Conservation (phyloP, 2,113 vertebrate species). For the Aphyosemion australe region DNA sequence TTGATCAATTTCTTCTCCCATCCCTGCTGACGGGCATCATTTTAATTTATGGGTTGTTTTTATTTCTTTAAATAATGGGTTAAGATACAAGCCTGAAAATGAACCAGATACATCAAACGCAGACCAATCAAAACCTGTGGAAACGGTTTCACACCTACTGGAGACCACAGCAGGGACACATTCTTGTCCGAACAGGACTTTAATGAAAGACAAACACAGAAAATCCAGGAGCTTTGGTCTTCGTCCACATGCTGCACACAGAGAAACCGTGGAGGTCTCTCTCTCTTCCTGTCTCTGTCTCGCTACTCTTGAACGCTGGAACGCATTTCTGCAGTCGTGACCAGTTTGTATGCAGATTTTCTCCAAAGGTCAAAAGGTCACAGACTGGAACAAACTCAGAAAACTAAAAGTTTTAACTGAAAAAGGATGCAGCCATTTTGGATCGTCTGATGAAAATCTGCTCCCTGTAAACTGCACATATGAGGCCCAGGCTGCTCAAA, state of each 20-base stretch:
- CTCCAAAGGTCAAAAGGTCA: conserved; percentile 27
- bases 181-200: conserved; percentile 75
- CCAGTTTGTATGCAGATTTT: conserved; percentile 61
- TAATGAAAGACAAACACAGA: conserved; percentile 84
- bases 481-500: conserved; percentile 72
- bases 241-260: conserved; percentile 31
- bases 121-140: conserved; percentile 44
- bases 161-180: conserved; percentile 75
- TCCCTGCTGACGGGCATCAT: not conserved
- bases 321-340: conserved; percentile 60
- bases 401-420: conserved; percentile 25
- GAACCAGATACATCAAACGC: conserved; percentile 23
- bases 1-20: conserved; percentile 41
- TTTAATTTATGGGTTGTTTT: conserved; percentile 1
- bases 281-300: no score
- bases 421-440: conserved; percentile 16
- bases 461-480: conserved; percentile 64
- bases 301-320: conserved; percentile 50
- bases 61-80: no score
- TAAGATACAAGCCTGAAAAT: not conserved
- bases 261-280: conserved; percentile 39
- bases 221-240: conserved; percentile 74
- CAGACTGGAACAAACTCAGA: conserved; percentile 18
- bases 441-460: conserved; percentile 51
- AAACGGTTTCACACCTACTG: conserved; percentile 73